Conservation (phyloP, 1,140 invertebrate genomes). For the Bombus cullumanus region DNA sequence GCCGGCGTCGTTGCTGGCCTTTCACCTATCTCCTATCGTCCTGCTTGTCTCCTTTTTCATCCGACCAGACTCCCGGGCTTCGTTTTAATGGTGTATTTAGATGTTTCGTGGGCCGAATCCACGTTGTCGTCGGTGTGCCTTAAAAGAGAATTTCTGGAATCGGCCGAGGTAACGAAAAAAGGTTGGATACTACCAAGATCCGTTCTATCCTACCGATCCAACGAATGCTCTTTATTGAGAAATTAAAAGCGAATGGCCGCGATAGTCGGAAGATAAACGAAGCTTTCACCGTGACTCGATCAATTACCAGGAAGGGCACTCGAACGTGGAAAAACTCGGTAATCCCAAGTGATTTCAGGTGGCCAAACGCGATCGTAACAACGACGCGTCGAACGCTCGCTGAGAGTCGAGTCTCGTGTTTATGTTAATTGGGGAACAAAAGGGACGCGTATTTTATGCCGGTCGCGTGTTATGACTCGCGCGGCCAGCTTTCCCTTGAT, state of each 20-base stretch:
- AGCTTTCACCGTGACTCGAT: conserved; percentile 31
- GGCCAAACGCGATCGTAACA: not conserved
- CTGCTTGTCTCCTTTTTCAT: conserved; percentile 38
- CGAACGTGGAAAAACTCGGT: conserved; percentile 22
- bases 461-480: conserved; percentile 54
- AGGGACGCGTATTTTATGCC: conserved; percentile 41
- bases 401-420: conserved; percentile 12
- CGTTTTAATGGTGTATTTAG: conserved; percentile 47
- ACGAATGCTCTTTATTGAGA: conserved; percentile 16
- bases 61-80: conserved; percentile 17
- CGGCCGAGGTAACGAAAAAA: not conserved
- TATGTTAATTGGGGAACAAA: conserved; percentile 40
- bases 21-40: conserved; percentile 64
- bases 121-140: not conserved
- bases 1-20: conserved; percentile 47
- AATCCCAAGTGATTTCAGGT: not conserved
- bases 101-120: conserved; percentile 5
- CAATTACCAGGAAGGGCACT: conserved; percentile 8
- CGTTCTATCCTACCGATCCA: no score
- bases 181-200: not conserved
- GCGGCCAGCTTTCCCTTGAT: conserved; percentile 23
- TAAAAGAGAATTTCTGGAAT: conserved; percentile 1
- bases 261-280: conserved; percentile 12
- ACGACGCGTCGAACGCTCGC: not conserved
- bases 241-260: conserved; percentile 18